A percentile compares a stretch with the other conserved stretches of the same genome.
These are phyloP conservation scores for Drosophila insularis DNA, from an alignment of 1,140 invertebrate genomes.

Conservation along the genomic window DNA sequence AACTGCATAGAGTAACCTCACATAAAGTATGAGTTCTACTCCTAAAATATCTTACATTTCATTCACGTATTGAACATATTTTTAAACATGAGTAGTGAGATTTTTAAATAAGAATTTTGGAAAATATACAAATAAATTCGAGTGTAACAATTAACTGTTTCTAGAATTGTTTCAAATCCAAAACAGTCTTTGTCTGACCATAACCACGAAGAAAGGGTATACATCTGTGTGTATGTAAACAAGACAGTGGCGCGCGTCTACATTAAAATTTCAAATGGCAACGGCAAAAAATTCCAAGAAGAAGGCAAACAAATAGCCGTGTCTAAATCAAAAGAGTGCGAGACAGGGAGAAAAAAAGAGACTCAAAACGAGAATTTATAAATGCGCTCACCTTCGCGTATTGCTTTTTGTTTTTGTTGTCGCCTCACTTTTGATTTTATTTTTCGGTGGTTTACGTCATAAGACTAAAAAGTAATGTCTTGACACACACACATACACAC, in stretches of 20 bases:
- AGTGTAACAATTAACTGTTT: too few relatives aligned
- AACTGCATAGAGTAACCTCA: too few relatives aligned
- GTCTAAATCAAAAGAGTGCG: constrained; percentile 12
- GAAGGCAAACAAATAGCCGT: constrained; percentile 13
- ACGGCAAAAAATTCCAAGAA: constrained; percentile 44
- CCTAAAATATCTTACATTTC: too few relatives aligned
- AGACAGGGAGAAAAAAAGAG: constrained; percentile 16
- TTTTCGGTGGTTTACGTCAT: constrained; percentile 76
- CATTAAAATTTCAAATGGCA: constrained; percentile 24
- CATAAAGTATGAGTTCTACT: too few relatives aligned
- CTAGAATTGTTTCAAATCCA: too few relatives aligned
- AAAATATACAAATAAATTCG: too few relatives aligned
- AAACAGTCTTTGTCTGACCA: constrained; percentile 1
- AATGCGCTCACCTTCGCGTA: constrained; percentile 75
- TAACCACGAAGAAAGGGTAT: too few relatives aligned
- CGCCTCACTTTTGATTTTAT: constrained; percentile 75
- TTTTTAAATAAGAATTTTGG: too few relatives aligned
- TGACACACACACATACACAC: constrained; percentile 50
- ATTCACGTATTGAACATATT: too few relatives aligned
- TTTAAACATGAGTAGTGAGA: too few relatives aligned
- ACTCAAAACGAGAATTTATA: constrained; percentile 58
- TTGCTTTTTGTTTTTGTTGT: constrained; percentile 38
- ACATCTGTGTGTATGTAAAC: constrained; percentile 52
- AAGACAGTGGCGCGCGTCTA: constrained; percentile 28
- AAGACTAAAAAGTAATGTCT: constrained; percentile 78